These are phyloP conservation scores for Listronotus bonariensis DNA, from an alignment of 1,140 invertebrate species.

Conservation along the genomic window DNA sequence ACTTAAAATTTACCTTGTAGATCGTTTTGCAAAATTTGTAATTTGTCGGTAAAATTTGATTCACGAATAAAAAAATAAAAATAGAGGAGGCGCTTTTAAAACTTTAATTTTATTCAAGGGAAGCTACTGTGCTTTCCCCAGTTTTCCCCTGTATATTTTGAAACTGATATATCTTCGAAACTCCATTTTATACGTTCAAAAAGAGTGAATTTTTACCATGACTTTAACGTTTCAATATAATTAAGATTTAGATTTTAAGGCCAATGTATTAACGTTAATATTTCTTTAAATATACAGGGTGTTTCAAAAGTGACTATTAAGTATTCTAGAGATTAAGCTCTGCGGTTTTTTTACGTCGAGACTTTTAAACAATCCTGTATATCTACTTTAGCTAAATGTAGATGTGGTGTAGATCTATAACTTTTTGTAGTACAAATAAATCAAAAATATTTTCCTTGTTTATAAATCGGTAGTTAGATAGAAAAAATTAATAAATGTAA, in stretches of 20 bases:
- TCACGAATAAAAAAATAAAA: too few relatives aligned
- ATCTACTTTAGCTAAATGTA: conserved; percentile 7
- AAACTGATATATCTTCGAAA: conserved; percentile 27
- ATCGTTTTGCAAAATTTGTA: too few relatives aligned
- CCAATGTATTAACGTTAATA: neutral
- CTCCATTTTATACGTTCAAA: conserved; percentile 28
- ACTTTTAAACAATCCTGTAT: neutral
- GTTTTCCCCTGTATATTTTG: neutral
- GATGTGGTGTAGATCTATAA: conserved; percentile 11
- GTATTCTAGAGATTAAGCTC: too few relatives aligned
- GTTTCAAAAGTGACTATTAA: neutral
- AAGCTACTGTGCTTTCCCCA: too few relatives aligned
- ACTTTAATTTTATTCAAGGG: too few relatives aligned
- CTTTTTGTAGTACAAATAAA: conserved; percentile 11
- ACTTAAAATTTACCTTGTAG: too few relatives aligned
- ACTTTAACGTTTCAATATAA: conserved; percentile 16
- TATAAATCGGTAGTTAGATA: too few relatives aligned
- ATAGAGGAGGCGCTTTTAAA: too few relatives aligned
- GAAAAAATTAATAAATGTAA: too few relatives aligned
- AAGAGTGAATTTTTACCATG: conserved; percentile 41
- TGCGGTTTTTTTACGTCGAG: too few relatives aligned
- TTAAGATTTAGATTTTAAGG: neutral
- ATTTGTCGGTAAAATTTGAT: too few relatives aligned
- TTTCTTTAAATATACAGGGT: conserved; percentile 1
- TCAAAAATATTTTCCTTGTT: neutral